Base-by-base conservation (phyloP, 92 coral and sea anemone genomes). In the Umimayanthus chanpuru region DNA sequence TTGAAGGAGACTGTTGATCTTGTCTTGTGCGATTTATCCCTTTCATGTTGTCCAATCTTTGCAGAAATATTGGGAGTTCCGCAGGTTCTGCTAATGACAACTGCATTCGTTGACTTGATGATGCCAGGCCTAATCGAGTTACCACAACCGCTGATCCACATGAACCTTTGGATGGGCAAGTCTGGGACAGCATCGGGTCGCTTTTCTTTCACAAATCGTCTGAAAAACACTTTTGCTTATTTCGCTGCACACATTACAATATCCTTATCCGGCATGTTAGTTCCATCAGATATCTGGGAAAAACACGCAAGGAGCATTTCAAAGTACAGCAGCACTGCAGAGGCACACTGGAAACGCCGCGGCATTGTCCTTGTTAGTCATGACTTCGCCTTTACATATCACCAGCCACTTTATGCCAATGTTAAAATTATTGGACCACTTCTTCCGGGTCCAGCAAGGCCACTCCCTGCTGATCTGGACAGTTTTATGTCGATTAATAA, bases 401-500 rank as follows among this genome's bases (percentile, higher is more conserved):
- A 82, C 53, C 81, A 67, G 61, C 92, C 92, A 2, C 86, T 90
- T 23, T 39, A 88, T 9, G 85, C 92, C 76, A 85, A 89, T 67
- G 70, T 85, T 50, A 89, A 89, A 73, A 65, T 85, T 8, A 77
- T 89, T 83, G 92, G 92, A 49, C 88, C 92, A 43, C 64, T 89
- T 20, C 81, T 83, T 56, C 92, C 92, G 5, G 86, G 49, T 4
- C 92, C 85, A 6, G 81, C 64, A 11, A 81, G 79, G 39, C 76
- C 81, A 26, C 92, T 89, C 41, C 81, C 92, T 40, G 89, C 74
- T 76, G 78, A 85, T 49, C 58, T 85, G 74, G 77, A 84, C 5
- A 77, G 73, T 14, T 89, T 84, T 78, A 89, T 89, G 92, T 73
- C 66, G 20, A 30, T 41, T 9, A 89, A 67, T 50, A 67, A 85